A percentile compares a stretch with the other conserved stretches of the same genome.
Conservation (phyloP, 2,797 vertebrate genomes). For the Natrix natrix region DNA sequence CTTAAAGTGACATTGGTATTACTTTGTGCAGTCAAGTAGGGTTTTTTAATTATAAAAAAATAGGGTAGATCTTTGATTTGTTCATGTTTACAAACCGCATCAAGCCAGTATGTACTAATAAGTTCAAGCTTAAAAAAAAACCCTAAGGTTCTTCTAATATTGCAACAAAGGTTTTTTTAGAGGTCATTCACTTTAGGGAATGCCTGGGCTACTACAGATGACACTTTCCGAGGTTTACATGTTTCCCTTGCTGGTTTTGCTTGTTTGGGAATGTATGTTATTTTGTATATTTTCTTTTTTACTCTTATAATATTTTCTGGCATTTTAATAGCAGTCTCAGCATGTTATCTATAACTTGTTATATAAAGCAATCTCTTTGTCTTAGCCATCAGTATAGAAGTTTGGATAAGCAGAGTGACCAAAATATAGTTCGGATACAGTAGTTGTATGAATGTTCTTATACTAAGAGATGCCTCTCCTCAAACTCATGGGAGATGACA, state of each 20-base stretch:
- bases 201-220: neutral
- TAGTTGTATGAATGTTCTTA: neutral
- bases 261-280: neutral
- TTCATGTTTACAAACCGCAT: neutral
- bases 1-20: neutral
- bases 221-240: neutral
- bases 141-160: neutral
- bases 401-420: neutral
- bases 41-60: neutral
- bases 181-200: neutral
- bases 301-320: neutral
- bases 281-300: neutral
- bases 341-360: neutral
- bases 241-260: neutral
- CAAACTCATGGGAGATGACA: conserved; percentile 38
- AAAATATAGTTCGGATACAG: neutral
- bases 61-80: neutral
- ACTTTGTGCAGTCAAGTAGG: neutral
- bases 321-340: neutral
- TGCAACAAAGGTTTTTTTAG: conserved; percentile 13
- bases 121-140: neutral
- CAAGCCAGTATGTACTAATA: neutral
- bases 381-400: neutral
- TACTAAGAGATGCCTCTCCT: conserved; percentile 35
- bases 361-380: accelerated